Percentiles rank a stretch among this genome's conserved stretches.
These are phyloP conservation scores for Leptinotarsa texana DNA, from an alignment of 1,140 invertebrate genomes.

Conservation along the genomic window DNA sequence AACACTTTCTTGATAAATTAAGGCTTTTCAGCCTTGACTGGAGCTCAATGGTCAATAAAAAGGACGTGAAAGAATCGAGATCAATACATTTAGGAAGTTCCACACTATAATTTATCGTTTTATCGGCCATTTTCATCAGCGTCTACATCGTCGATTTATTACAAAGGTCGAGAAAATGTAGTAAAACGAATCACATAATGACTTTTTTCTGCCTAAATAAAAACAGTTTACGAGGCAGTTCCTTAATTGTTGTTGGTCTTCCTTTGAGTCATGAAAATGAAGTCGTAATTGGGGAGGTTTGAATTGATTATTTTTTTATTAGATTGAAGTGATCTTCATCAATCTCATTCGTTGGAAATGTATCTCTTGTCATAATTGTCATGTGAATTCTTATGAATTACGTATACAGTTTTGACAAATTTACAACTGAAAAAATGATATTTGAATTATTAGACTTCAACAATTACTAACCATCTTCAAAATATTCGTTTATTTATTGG, in stretches of 20 bases:
- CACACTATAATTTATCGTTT: constrained; percentile 16
- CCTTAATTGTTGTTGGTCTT: constrained; percentile 6
- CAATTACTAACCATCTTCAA: too few species aligned
- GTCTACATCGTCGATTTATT: constrained; percentile 18
- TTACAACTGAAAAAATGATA: too few species aligned
- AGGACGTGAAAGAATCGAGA: constrained; percentile 14
- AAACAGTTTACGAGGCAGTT: constrained; percentile 20
- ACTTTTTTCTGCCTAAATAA: constrained; percentile 10
- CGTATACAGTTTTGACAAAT: too few species aligned
- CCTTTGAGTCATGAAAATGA: neutral
- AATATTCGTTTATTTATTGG: too few species aligned
- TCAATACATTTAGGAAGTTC: constrained; percentile 20
- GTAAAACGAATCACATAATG: constrained; percentile 11
- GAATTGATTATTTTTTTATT: neutral
- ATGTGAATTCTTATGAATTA: too few species aligned
- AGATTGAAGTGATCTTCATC: neutral
- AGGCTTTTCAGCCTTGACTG: constrained; percentile 14
- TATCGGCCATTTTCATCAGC: constrained; percentile 19
- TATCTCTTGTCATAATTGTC: too few species aligned
- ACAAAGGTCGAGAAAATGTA: constrained; percentile 13
- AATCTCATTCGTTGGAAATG: too few species aligned
- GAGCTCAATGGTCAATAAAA: constrained; percentile 16
- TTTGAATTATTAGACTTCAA: too few species aligned
- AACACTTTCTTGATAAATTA: constrained; percentile 13
- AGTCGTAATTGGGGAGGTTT: neutral